phyloP scores from a whole-genome alignment of 2,797 vertebrate genomes.

The Manis pentadactyla region DNA sequence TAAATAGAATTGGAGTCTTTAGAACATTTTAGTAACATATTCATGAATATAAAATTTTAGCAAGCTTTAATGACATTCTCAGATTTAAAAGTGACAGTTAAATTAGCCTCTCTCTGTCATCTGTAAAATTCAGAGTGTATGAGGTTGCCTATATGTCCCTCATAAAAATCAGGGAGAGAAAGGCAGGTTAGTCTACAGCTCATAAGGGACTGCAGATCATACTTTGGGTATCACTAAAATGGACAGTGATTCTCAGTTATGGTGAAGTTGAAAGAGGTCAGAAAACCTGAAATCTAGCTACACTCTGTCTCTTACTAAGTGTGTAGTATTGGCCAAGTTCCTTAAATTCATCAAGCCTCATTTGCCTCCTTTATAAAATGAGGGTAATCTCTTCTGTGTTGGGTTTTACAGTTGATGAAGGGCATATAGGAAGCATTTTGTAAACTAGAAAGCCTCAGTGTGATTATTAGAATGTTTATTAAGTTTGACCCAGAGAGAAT shows the following conservation, averaged over 20 bases:
- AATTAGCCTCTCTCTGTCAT: slow-evolving; percentile 47
- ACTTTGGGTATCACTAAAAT: neutral
- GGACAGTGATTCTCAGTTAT: neutral
- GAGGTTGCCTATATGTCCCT: neutral
- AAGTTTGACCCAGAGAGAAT: neutral
- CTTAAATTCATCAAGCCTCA: neutral
- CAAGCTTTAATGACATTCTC: slow-evolving; percentile 13
- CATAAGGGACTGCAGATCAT: neutral
- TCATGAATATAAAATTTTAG: slow-evolving; percentile 38
- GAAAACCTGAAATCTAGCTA: neutral
- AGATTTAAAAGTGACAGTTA: slow-evolving; percentile 53
- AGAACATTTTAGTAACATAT: slow-evolving; percentile 18
- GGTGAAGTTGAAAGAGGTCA: neutral
- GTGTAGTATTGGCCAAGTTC: neutral
- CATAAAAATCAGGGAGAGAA: slow-evolving; percentile 3
- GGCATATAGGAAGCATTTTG: neutral
- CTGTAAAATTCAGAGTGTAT: slow-evolving; percentile 1
- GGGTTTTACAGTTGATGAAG: neutral
- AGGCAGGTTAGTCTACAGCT: neutral
- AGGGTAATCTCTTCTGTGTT: neutral
- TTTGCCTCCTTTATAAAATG: slow-evolving; percentile 30
- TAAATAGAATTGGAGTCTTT: neutral
- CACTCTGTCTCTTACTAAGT: neutral
- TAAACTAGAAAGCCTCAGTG: neutral
- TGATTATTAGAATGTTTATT: slow-evolving; percentile 13